Conservation (phyloP, 2,797 vertebrate species). For the Urophycis tenuis region DNA sequence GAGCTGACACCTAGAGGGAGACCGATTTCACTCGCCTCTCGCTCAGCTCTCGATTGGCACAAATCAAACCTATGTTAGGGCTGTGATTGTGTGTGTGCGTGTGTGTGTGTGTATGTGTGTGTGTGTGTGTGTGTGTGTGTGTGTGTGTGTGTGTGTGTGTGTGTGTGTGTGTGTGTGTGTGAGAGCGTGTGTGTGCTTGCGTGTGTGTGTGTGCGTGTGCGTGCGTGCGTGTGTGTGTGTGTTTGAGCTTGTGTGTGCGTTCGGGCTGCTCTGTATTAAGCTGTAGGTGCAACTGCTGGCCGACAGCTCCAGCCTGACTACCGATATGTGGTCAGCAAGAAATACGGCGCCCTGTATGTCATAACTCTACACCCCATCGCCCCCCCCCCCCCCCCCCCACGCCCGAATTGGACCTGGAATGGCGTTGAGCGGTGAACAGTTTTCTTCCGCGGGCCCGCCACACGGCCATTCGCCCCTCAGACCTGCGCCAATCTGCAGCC, state of each 20-base stretch:
- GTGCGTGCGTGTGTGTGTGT: no score
- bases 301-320: neutral
- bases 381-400: no score
- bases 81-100: neutral
- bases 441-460: neutral
- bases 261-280: neutral
- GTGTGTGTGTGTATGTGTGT: no score
- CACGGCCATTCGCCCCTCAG: neutral
- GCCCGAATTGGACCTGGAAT: neutral
- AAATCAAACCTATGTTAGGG: no score
- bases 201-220: no score
- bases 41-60: no score
- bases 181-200: neutral
- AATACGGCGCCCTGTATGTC: neutral
- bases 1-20: no score
- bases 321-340: neutral
- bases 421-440: neutral
- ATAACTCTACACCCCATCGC: neutral
- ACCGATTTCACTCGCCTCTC: no score
- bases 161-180: no score
- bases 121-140: no score
- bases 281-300: neutral
- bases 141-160: no score
- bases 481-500: neutral
- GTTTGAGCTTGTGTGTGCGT: no score